Evolutionary conservation across 2,888 invertebrate species (phyloP), one percentile per base, ranked within the genome.

Genomic region (Lamproptera curius): DNA sequence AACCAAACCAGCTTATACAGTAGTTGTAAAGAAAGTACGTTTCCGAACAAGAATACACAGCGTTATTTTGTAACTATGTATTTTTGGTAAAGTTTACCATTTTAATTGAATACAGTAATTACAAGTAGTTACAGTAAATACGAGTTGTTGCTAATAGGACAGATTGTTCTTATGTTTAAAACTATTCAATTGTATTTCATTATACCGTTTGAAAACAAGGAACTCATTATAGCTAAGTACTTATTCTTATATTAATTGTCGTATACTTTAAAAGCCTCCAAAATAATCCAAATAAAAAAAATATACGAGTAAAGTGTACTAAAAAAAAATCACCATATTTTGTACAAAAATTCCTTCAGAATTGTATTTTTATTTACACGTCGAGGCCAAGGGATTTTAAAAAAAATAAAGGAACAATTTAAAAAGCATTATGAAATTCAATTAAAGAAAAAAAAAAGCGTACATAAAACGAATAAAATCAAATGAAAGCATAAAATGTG

Each of bases 221-320:
- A 84, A 85, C 84, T 81, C 67, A 70, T 80, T 77, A 84, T 58
- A 76, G 73, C 85, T 87, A 86, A 87, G 84, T 87, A 86, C 85
- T 76, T 82, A 79, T 73, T 73, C 84, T 83, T 82, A 86, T 63
- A 78, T 76, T 82, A 74, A 71, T 71, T 69, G 61, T 85, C 86
- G 85, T 86, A 86, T 86, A 86, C 85, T 77, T 82, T 78, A 83
- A 79, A 86, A 86, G 86, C 87, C 87, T 87, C 87, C 81, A 80
- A 87, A 79, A 80, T 70, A 69, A 71, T 75, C 69, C 65, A 70
- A 76, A 79, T 72, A 67, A 62, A 70, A 66, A 70, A 65, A 65
- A 62, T n/a, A n/a, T 70, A 64, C 67, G 76, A 75, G 75, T 70
- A 69, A 70, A 70, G 67, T 66, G 67, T 67, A 69, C 64, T 69